Base-by-base conservation (phyloP, 2,113 vertebrate species). In the Gasterosteus nipponicus region DNA sequence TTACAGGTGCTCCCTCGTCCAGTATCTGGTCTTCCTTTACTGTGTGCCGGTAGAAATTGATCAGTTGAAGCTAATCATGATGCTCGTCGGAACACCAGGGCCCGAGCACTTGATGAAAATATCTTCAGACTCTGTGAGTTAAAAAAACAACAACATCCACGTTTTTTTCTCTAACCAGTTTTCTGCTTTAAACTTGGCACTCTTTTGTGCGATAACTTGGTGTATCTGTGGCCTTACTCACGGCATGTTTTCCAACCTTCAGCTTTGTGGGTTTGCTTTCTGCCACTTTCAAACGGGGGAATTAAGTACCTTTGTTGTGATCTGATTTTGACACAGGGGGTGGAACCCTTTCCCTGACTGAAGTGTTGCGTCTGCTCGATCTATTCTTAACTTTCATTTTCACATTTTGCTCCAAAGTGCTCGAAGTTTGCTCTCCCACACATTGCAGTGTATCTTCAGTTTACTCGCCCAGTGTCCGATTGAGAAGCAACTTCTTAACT, bases 21-120 rank as follows among this genome's bases (percentile, higher is more conserved):
- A 78, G 49, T 51, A 10, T 70, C 82, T 88, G 83, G 87, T 98
- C 97, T 98, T 99, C 97, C 97, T 99, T 98, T 96, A 98, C 97
- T 89, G 90, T 94, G 91, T 92, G 93, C 93, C 92, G 93, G 93
- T 98, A 99, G 97, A 99, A 95, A 99, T 99, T 97, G 98, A 99
- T 97, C 98, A 99, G 95, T 98, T 99, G 97, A 99, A 98, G 96
- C 96, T 98, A 92, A 99, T 99, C 95, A 97, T 99, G 96, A 94
- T 96, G 94, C 96, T 99, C 94, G 96, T 99, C 94, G 98, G 98
- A 95, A 99, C 96, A 78, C 98, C 98, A 93, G 97, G 95, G 94
- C 95, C 96, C 82, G 97, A 98, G 92, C 96, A 99, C 94, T 96
- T 99, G 95, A 97, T 95, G 96, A 99, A 99, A 99, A 97, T 99